Evolutionary conservation across 2,113 vertebrate species (phyloP), one percentile per base, ranked within the genome.

Genomic region (Oryzias celebensis): DNA sequence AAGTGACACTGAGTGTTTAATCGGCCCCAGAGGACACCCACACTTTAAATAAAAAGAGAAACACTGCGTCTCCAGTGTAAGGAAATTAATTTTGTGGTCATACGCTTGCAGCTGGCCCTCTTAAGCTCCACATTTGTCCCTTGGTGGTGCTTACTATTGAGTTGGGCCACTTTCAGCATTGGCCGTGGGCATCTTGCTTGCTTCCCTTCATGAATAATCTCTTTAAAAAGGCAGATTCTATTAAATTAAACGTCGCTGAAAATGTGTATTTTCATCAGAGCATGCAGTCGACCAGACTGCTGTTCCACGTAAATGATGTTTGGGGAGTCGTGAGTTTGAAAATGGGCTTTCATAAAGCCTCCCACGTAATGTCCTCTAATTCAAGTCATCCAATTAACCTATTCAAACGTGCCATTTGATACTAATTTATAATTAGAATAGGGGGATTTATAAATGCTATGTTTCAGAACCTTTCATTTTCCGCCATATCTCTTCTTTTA

Each of bases 1-100:
- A 69, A 85, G 81, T 76, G 85, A 88, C 87, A 77, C 77, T 62
- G 74, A 83, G 77, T 75, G 67, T 82, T 88, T 88, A 85, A 86
- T 80, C 56, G 49, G 45, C 56, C 82, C 78, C 66, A 23, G 58
- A 74, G 82, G 80, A 81, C 28, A 28, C 55, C 1, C 18, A 24
- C 18, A 18, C 28, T 44, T 52, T n/a, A 59, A 56, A 67, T 75
- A 61, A 56, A 65, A 49, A 58, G 20, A 43, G 14, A 36, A 36
- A 36, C 36, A 36, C 36, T 68, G 61, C 62, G 71, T 71, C 52
- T 78, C 65, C 59, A 3, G 65, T 58, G 71, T 52, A 50, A 51
- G 58, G 58, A 57, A 76, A 80, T 71, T 62, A 43, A 80, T 73
- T 82, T 81, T 78, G 77, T 54, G 55, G 65, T 58, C 16, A 47